phyloP scores from a whole-genome alignment of 2,797 vertebrate species.

The Pipistrellus pygmaeus region DNA sequence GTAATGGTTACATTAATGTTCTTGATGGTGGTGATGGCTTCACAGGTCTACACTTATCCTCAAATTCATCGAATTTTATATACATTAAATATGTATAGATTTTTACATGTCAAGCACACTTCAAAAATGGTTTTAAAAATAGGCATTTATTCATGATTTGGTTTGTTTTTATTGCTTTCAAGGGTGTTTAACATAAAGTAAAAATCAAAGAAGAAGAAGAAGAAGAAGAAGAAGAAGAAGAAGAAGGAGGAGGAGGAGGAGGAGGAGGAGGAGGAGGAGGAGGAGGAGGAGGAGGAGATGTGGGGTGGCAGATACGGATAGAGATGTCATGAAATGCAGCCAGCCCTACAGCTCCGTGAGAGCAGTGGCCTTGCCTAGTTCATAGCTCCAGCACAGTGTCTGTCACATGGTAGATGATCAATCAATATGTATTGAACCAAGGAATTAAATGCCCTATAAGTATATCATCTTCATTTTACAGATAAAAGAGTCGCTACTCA shows the following conservation, averaged over 20 bases:
- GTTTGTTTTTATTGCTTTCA: not conserved
- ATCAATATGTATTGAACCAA: not conserved
- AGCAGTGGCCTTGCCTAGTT: fast-evolving
- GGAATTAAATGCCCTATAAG: not conserved
- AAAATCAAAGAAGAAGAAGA: not conserved
- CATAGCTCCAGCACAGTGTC: not conserved
- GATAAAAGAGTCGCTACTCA: not conserved
- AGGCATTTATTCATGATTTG: not conserved
- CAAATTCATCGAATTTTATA: not conserved
- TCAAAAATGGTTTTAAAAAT: not conserved
- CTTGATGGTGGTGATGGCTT: not conserved
- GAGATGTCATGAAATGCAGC: not conserved
- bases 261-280: not conserved
- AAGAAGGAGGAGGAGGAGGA: not conserved
- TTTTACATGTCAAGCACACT: not conserved
- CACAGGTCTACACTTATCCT: not conserved
- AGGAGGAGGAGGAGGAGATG: too few relatives aligned
- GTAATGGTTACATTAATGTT: not conserved
- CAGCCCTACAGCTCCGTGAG: fast-evolving
- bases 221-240: too few relatives aligned
- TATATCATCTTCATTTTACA: not conserved
- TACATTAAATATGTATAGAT: not conserved
- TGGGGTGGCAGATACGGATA: not conserved
- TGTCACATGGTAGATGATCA: too few relatives aligned
- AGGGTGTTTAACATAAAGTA: not conserved